Evolutionary conservation across 1,140 invertebrate genomes (phyloP), one percentile per base, ranked within the genome.

Genomic region (Caenorhabditis latens): DNA sequence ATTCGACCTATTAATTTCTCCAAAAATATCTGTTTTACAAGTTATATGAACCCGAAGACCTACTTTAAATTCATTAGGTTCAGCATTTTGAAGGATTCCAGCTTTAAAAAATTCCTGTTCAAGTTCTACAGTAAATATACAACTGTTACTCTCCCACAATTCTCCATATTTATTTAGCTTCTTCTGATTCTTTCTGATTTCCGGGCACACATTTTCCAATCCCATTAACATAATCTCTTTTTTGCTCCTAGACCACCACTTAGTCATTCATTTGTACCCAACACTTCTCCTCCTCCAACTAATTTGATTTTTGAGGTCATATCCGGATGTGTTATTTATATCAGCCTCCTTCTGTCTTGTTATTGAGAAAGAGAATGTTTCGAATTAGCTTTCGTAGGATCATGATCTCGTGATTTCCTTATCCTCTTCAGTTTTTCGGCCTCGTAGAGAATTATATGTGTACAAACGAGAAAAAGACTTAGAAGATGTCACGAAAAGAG

Each of bases 401-500:
- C 7, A 79, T 79, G 46, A 53, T 50, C 71, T 79, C 71, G 71
- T 79, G 71, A 79, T 79, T 79, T 79, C 71, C 71, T 79, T 79
- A 79, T 79, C 71, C 46, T 19, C 14, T 7, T 19, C 19, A 19
- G 32, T 32, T 32, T 32, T 32, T 32, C 32, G 32, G 32, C 32
- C 50, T 14, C 11, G 32, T 8, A 14, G 13, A 67, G 24, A 42
- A 11, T 50, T 46, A 4, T 53, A 71, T 71, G 19, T 79, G 71
- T 79, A 79, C 24, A 65, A 32, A 65, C 21, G 61, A 65, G 63
- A 65, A 2, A 46, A 75, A 79, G 24, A 71, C 19, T n/a, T 8
- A 21, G 61, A 63, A 21, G 32, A 32, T 32, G 16, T 53, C 50
- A 53, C 32, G 55, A 19, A n/a, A 58, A 58, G 55, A 58, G 55